phyloP scores from a whole-genome alignment of 2,888 invertebrate genomes.

The Sphecodes monilicornis region DNA sequence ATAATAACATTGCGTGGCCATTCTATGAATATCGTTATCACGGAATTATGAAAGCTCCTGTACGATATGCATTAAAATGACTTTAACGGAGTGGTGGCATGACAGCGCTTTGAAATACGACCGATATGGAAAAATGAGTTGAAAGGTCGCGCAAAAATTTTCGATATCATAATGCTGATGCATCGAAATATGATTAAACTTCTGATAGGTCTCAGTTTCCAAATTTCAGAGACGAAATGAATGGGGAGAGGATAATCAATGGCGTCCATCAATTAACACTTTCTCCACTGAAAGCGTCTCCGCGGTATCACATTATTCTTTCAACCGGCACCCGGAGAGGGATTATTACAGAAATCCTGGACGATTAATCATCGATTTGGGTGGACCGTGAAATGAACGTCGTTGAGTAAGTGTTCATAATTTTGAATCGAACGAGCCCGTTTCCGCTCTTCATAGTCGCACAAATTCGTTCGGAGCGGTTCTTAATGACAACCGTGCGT shows the following conservation, averaged over 20 bases:
- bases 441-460: conserved; percentile 27
- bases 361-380: not conserved
- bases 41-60: conserved; percentile 26
- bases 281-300: not conserved
- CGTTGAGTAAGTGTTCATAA: not conserved
- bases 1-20: conserved; percentile 38
- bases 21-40: conserved; percentile 30
- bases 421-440: not conserved
- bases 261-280: not conserved
- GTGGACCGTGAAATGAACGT: not conserved
- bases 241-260: not conserved
- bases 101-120: conserved; percentile 15
- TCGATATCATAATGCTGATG: no score
- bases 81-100: conserved; percentile 9
- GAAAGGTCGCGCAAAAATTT: not conserved
- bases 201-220: not conserved
- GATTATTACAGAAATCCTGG: not conserved
- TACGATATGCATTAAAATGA: conserved; percentile 11
- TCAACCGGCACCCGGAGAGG: not conserved
- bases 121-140: not conserved
- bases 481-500: conserved; percentile 64
- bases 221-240: not conserved
- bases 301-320: not conserved
- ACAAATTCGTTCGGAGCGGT: conserved; percentile 17
- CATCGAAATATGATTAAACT: not conserved